Percentiles rank a stretch among this genome's conserved stretches.
These are phyloP conservation scores for Cebidichthys violaceus DNA, from an alignment of 2,113 vertebrate species.

Conservation along the genomic window DNA sequence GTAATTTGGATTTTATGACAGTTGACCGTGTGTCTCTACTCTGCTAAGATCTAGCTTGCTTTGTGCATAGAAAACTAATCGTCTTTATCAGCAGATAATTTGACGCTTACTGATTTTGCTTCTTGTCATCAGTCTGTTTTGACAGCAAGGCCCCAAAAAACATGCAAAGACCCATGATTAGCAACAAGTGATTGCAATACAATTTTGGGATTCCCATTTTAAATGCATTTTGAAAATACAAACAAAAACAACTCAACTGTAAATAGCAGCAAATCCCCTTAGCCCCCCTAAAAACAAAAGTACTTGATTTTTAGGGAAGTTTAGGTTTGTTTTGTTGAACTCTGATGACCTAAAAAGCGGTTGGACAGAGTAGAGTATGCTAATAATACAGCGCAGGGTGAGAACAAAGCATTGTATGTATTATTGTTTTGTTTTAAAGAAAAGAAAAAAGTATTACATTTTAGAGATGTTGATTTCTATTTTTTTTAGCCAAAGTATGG, in stretches of 20 bases:
- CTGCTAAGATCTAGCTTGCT: constrained; percentile 73
- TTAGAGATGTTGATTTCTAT: constrained; percentile 83
- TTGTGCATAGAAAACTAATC: constrained; percentile 67
- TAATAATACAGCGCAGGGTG: constrained; percentile 63
- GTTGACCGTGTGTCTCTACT: constrained; percentile 68
- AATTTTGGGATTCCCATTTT: constrained; percentile 2
- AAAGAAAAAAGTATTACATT: constrained; percentile 84
- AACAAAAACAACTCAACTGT: constrained; percentile 64
- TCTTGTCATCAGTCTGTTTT: constrained; percentile 39
- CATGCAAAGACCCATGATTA: constrained; percentile 51
- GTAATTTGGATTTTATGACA: constrained; percentile 72
- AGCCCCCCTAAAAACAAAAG: constrained; percentile 65
- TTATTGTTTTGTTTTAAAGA: constrained; percentile 80
- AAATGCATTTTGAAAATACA: constrained; percentile 34
- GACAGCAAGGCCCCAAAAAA: constrained; percentile 61
- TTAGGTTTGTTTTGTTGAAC: constrained; percentile 66
- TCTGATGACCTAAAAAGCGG: constrained; percentile 46
- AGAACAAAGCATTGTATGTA: constrained; percentile 82
- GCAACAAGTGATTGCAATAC: constrained; percentile 40
- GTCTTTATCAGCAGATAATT: constrained; percentile 52
- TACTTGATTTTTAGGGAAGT: constrained; percentile 74
- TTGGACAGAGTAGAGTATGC: constrained; percentile 72
- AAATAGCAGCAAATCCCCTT: constrained; percentile 62
- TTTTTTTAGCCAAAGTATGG: constrained; percentile 81
- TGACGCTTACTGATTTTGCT: constrained; percentile 36